phyloP scores from a whole-genome alignment of 1,140 invertebrate species.

The Chironomus tepperi region DNA sequence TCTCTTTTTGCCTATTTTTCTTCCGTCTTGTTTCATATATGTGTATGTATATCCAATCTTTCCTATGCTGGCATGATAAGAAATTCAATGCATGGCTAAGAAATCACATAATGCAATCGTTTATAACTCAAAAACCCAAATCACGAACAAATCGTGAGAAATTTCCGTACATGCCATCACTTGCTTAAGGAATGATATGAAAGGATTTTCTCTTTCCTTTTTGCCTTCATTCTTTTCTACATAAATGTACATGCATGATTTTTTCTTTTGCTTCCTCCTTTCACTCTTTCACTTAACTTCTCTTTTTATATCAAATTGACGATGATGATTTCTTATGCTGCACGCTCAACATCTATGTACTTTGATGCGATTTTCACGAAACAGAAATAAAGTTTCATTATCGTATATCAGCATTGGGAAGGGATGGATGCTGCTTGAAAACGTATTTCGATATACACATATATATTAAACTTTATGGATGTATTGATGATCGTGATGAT shows the following conservation, averaged over 20 bases:
- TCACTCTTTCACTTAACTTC: background rate
- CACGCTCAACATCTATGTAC: too few species aligned
- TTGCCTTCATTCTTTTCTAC: background rate
- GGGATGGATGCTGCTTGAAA: background rate
- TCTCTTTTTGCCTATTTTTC: background rate
- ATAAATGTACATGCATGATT: background rate
- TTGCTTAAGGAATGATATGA: background rate
- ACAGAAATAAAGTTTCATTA: slow-evolving; percentile 14
- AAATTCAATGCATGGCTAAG: slow-evolving; percentile 12
- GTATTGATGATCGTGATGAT: slow-evolving; percentile 6
- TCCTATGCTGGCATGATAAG: background rate
- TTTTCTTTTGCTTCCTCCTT: background rate
- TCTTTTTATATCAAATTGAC: background rate
- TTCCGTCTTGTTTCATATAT: background rate
- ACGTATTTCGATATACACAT: background rate
- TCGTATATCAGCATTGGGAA: background rate
- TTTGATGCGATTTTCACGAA: slow-evolving; percentile 6
- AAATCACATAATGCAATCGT: slow-evolving; percentile 13
- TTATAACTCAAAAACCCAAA: slow-evolving; percentile 14
- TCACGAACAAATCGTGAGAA: slow-evolving; percentile 12
- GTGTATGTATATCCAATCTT: background rate
- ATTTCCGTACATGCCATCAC: background rate
- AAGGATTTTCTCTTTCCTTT: background rate
- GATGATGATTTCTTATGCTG: slow-evolving; percentile 6
- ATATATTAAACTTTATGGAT: slow-evolving; percentile 9